Conservation (phyloP, 2,113 vertebrate species). For the Suncus etruscus region DNA sequence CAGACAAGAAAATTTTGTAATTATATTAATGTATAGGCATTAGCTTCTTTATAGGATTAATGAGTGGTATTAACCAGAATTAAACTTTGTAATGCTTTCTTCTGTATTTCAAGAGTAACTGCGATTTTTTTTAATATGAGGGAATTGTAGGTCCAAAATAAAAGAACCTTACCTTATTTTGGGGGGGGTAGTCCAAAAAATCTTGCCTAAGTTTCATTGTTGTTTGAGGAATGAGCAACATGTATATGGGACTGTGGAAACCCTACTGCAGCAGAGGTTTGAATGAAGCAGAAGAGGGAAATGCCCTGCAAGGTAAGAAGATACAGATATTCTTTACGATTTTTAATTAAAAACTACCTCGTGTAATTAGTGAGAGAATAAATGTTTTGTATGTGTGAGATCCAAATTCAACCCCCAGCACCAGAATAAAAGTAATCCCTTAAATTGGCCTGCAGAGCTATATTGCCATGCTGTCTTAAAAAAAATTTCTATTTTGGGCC, state of each 20-base stretch:
- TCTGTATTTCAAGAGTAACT: slow-evolving; percentile 25
- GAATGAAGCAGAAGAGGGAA: neutral
- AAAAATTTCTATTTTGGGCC: neutral
- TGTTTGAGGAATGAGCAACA: neutral
- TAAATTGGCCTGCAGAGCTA: neutral
- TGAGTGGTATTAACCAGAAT: neutral
- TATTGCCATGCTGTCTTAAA: neutral
- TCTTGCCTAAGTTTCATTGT: neutral
- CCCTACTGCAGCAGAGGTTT: neutral
- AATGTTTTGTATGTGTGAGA: too few relatives aligned
- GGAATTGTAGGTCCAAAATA: neutral
- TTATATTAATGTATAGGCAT: too few relatives aligned
- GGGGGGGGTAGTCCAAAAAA: neutral
- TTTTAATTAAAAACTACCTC: too few relatives aligned
- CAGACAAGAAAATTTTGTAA: too few relatives aligned
- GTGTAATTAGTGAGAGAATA: too few relatives aligned
- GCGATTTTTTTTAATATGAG: neutral
- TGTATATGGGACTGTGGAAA: neutral
- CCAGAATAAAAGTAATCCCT: neutral
- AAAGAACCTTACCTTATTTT: neutral
- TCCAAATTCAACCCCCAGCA: too few relatives aligned
- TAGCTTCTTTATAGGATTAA: neutral
- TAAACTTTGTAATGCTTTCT: neutral
- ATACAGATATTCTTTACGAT: too few relatives aligned
- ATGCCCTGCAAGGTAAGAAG: neutral